A percentile compares a stretch with the other conserved stretches of the same genome.
Conservation (phyloP, 2,888 invertebrate species). For the Fragum sueziense region DNA sequence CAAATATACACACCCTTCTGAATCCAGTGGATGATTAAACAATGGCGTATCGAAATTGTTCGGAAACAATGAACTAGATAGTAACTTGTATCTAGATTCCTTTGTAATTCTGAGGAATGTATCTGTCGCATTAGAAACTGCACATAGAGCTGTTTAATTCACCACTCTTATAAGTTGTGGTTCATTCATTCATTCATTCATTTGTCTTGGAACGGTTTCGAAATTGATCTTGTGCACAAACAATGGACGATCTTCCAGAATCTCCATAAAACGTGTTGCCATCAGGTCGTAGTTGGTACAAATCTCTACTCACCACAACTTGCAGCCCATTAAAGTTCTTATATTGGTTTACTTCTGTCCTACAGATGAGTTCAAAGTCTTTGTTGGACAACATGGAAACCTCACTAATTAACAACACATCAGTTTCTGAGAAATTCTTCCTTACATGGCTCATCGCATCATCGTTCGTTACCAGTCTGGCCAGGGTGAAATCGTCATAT, state of each 20-base stretch:
- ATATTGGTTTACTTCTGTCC: neutral
- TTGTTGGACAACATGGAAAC: slow-evolving; percentile 27
- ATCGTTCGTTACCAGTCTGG: neutral
- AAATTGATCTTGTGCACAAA: neutral
- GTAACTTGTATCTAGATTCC: neutral
- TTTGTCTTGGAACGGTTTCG: slow-evolving; percentile 35
- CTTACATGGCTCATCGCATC: neutral
- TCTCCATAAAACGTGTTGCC: too few relatives aligned
- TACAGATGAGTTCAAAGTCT: slow-evolving; percentile 21
- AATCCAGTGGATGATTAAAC: slow-evolving; percentile 23
- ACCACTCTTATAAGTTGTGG: slow-evolving; percentile 31
- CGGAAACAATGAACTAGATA: slow-evolving; percentile 28
- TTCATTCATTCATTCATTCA: slow-evolving; percentile 8
- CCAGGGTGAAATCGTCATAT: too few relatives aligned
- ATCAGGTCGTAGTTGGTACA: too few relatives aligned
- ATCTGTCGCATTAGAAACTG: slow-evolving; percentile 22
- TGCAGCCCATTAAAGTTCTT: slow-evolving; percentile 1
- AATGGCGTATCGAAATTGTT: slow-evolving; percentile 32
- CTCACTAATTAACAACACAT: slow-evolving; percentile 4
- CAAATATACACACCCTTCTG: too few relatives aligned
- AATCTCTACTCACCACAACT: too few relatives aligned
- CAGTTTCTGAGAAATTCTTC: neutral
- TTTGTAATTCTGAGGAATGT: neutral
- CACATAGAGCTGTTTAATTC: slow-evolving; percentile 23
- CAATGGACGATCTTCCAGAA: too few relatives aligned